Conservation (phyloP, 2,888 invertebrate genomes). For the Rhagonycha lutea region DNA sequence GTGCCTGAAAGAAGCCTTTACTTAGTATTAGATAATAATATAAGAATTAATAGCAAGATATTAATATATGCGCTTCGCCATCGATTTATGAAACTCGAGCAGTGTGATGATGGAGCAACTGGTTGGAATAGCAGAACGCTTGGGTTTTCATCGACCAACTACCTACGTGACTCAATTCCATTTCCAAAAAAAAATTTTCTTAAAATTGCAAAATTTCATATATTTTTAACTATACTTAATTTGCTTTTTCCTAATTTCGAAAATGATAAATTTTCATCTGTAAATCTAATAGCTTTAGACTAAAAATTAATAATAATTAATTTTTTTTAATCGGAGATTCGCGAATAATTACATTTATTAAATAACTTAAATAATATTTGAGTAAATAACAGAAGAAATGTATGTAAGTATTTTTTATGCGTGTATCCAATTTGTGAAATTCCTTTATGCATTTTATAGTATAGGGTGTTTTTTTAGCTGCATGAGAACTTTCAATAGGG, state of each 20-base stretch:
- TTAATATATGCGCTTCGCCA: constrained; percentile 24
- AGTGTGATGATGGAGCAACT: constrained; percentile 39
- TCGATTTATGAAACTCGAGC: constrained; percentile 35
- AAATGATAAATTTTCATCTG: background rate
- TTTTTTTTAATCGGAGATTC: no score
- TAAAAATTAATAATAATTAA: no score
- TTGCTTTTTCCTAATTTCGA: background rate
- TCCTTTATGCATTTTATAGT: no score
- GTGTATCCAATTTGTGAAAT: no score
- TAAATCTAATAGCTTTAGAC: no score
- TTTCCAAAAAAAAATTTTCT: background rate
- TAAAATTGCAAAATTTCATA: background rate
- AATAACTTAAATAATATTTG: no score
- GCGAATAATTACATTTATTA: no score
- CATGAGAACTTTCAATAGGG: no score
- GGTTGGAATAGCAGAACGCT: constrained; percentile 33
- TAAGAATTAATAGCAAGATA: constrained; percentile 13
- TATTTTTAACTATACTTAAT: background rate
- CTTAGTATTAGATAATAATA: constrained; percentile 3
- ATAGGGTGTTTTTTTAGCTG: no score
- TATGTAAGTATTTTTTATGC: no score
- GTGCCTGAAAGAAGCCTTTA: background rate
- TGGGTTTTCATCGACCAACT: constrained; percentile 21
- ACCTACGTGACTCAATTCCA: constrained; percentile 33
- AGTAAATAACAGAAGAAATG: no score